Base-by-base conservation (phyloP, 2,888 invertebrate species). In the Sarcophaga variegata region DNA sequence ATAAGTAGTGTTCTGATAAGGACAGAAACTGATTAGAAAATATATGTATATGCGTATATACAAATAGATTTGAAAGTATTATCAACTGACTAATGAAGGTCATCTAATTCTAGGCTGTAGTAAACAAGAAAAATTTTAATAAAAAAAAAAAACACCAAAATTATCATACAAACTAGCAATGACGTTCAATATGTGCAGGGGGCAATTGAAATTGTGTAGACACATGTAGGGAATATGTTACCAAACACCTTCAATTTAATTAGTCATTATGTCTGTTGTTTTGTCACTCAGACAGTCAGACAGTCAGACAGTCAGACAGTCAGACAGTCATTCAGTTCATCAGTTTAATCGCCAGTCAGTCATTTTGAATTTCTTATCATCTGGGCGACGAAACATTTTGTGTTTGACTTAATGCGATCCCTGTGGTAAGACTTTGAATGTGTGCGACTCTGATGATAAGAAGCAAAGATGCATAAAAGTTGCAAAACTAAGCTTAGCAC, bases 391-490 rank as follows among this genome's bases (percentile, higher is more conserved):
- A 17, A 60, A 69, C 5, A 66, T 60, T 80, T 74, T 67, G 11
- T 45, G 49, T 62, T 78, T 81, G 67, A 74, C 25, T 81, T 49
- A 45, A 70, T 69, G 27, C 69, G 54, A 47, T 70, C 59, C 4
- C 49, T 60, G 81, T 25, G 20, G 69, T 54, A 70, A 63, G 17
- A 62, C 62, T 59, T 47, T 22, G 8, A 69, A n/a, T 81, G 79
- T 49, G 45, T 81, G 76, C 76, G 76, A 67, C 66, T 71, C 27
- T 27, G 54, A 22, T 66, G 84, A 84, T 80, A 76, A 84, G 79
- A 79, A 67, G 27, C 22, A 54, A 66, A 80, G 75, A 69, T 59
- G 64, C 75, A 71, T 49, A n/a, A 78, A 80, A 76, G 49, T 72
- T 76, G 60, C 45, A 80, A 54, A 79, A 74, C 83, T 78, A 27